Evolutionary conservation across 2,113 vertebrate genomes (phyloP), one percentile per base, ranked within the genome.

Genomic region (Mobula birostris): DNA sequence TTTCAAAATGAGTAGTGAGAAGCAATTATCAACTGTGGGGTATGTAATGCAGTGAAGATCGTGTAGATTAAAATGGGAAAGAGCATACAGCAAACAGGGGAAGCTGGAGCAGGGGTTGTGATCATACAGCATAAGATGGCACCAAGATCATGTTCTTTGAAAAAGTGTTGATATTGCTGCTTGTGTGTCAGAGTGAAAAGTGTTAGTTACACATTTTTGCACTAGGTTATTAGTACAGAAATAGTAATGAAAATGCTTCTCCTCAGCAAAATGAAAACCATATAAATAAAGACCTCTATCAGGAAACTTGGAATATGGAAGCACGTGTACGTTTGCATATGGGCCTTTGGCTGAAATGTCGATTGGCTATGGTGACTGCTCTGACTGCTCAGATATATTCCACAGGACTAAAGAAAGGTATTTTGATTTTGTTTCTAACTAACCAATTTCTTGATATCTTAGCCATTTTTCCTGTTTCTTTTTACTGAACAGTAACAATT

Each of bases 321-420:
- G 97, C 98, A n/a, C 95, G 95, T 94, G 97, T 97, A 91, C 97
- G 96, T 66, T 70, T 97, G 94, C 97, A 96, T 58, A 82, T 95
- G 7, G 95, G 87, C 40, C 94, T 98, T 80, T 99, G 99, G 99
- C 95, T 99, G 94, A 97, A 94, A 85, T 98, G 98, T 95, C 97
- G 97, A 32, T 83, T 97, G 70, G 95, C 91, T 1, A 77, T 98
- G 66, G 95, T 97, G 94, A 95, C 94, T 58, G 97, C 97, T 0
- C 96, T 98, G 9, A 91, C 95, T 56, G 95, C 96, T 90, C 97
- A 98, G 94, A 95, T 97, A 36, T 95, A 93, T 56, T 96, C 95
- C 2, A 76, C 95, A 72, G 95, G 95, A 94, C 83, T 96, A 92
- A 94, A 94, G 77, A 94, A 95, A 96, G 97, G 97, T 97, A 36